phyloP scores from a whole-genome alignment of 2,888 invertebrate genomes.

The Perizoma affinitatum region DNA sequence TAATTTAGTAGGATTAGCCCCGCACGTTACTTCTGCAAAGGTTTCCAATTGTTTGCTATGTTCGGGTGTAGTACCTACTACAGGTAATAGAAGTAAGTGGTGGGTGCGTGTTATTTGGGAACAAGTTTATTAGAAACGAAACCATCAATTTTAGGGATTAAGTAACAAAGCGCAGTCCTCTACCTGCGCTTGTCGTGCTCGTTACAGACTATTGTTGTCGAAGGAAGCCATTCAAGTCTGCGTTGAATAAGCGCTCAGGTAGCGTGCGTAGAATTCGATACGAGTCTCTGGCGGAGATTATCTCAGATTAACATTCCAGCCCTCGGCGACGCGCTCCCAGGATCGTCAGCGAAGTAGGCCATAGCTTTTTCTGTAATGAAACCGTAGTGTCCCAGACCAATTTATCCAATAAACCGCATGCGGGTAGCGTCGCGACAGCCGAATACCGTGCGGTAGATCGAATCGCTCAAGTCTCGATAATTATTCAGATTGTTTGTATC shows the following conservation, averaged over 20 bases:
- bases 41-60: constrained; percentile 4
- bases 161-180: constrained; percentile 55
- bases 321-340: constrained; percentile 55
- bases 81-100: background rate
- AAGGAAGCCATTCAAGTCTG: constrained; percentile 72
- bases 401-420: constrained; percentile 79
- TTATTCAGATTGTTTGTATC: constrained; percentile 67
- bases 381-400: constrained; percentile 62
- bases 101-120: constrained; percentile 12
- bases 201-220: constrained; percentile 65
- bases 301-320: constrained; percentile 80
- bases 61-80: constrained; percentile 8
- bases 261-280: constrained; percentile 79
- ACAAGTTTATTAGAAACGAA: constrained; percentile 28
- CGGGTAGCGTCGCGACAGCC: constrained; percentile 62
- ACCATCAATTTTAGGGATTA: constrained; percentile 39
- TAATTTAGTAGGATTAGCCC: constrained; percentile 22
- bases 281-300: constrained; percentile 69
- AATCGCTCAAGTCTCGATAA: constrained; percentile 57
- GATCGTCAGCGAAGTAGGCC: constrained; percentile 57
- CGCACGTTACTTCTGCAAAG: constrained; percentile 19
- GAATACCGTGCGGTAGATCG: constrained; percentile 50
- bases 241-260: constrained; percentile 74
- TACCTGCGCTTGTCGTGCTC: constrained; percentile 65
- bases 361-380: constrained; percentile 65